Base-by-base conservation (phyloP, 2,797 vertebrate species). In the Gymnothorax javanicus region DNA sequence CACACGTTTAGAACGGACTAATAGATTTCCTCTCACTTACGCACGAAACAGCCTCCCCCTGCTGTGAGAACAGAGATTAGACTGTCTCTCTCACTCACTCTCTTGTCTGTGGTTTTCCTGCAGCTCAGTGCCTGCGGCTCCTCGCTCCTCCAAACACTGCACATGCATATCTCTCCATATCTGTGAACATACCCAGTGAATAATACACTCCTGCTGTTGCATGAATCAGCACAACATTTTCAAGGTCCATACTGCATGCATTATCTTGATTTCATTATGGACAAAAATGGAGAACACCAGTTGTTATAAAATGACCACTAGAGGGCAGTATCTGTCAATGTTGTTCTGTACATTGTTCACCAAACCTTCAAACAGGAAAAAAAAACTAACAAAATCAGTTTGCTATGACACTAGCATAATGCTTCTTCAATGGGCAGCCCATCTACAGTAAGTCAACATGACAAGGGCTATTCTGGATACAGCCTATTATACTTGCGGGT, bases 221-320 rank as follows among this genome's bases (percentile, higher is more conserved):
- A 79, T 6, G 20, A 20, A 15, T 50, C 6, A 56, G 23, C 11
- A 81, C 23, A 81, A 9, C 52, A 77, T 43, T 54, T 56, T 23
- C 23, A 81, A 2, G 20, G 3, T 54, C n/a, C 17, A 81, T 52
- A 20, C 9, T 77, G 75, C 43, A 20, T 81, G n/a, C 23, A n/a
- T n/a, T 7, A 77, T 52, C 1, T 13, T 77, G 43, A 33, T 77
- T 77, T 77, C 73, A 77, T 69, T 69, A 69, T 77, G 13, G 43
- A 7, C 33, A 50, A 50, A 77, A 77, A 50, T 8, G 4, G n/a
- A 23, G 6, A 54, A 54, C 77, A 54, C 50, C n/a, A 20, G 52
- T 56, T 52, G 56, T 54, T 81, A 81, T 56, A 81, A 54, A 56
- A n/a, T 52, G 56, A 56, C 77, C 77, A 81, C 77, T 81, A 56